A percentile compares a stretch with the other conserved stretches of the same genome.
Conservation (phyloP, 1,140 invertebrate species). For the Aphaenogaster floridana region DNA sequence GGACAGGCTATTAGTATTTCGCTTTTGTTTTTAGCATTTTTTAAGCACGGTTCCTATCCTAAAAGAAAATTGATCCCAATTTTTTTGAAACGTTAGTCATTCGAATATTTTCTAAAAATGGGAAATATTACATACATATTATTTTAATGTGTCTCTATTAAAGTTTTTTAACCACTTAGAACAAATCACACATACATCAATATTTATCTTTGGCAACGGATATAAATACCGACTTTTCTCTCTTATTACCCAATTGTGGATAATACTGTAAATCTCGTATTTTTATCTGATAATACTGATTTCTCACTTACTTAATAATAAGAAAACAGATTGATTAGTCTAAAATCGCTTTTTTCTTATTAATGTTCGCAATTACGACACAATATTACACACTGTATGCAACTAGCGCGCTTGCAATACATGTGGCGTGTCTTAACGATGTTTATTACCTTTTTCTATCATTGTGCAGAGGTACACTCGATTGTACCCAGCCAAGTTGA, state of each 20-base stretch:
- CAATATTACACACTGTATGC: neutral
- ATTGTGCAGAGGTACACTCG: conserved; percentile 81
- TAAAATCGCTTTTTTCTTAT: neutral
- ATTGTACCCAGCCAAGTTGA: conserved; percentile 78
- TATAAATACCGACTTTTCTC: conserved; percentile 3
- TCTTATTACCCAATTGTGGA: neutral
- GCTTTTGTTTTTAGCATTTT: neutral
- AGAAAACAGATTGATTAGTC: neutral
- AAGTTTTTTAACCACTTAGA: neutral
- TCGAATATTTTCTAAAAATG: neutral
- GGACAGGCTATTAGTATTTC: neutral
- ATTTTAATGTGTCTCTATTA: neutral
- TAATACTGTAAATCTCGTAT: neutral
- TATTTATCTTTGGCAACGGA: conserved; percentile 7
- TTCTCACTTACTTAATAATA: neutral
- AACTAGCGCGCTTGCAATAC: neutral
- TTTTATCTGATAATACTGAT: neutral
- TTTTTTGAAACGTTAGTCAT: neutral
- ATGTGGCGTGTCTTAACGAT: conserved; percentile 13
- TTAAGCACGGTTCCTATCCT: neutral
- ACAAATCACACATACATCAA: neutral
- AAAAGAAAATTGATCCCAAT: neutral
- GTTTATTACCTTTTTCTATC: conserved; percentile 84
- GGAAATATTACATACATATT: neutral
- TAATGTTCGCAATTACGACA: neutral